These are phyloP conservation scores for Galeruca laticollis DNA, from an alignment of 2,888 invertebrate genomes.

Conservation along the genomic window DNA sequence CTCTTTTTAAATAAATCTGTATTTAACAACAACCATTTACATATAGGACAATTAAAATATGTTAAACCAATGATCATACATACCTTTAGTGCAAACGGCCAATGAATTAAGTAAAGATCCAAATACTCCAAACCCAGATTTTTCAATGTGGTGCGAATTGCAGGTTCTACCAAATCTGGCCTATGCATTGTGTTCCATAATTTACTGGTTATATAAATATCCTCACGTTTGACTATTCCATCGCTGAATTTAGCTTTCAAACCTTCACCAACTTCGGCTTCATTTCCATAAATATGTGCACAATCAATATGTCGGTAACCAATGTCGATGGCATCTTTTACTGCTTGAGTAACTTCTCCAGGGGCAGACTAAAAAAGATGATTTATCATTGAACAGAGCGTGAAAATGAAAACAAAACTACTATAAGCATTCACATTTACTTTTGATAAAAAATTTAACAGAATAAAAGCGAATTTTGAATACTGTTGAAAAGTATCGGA, in stretches of 20 bases:
- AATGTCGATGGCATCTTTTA: constrained; percentile 79
- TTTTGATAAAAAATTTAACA: no score
- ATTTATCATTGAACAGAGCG: no score
- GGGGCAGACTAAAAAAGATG: constrained; percentile 71
- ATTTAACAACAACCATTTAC: neutral
- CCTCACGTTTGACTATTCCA: constrained; percentile 73
- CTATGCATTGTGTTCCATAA: constrained; percentile 92
- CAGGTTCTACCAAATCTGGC: constrained; percentile 69
- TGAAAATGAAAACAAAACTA: no score
- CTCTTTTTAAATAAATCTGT: no score
- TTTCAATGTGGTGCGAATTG: constrained; percentile 64
- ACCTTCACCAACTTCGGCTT: constrained; percentile 75
- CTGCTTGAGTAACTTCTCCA: constrained; percentile 75
- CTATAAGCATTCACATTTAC: no score
- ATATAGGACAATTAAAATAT: constrained; percentile 2
- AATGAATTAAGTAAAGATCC: constrained; percentile 71
- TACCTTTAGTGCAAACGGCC: constrained; percentile 64
- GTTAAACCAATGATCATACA: neutral
- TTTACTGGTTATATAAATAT: constrained; percentile 80
- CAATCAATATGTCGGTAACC: constrained; percentile 86
- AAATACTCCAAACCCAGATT: constrained; percentile 70
- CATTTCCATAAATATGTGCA: constrained; percentile 77
- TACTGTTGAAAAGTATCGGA: no score
- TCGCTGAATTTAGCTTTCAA: constrained; percentile 49
- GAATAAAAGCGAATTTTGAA: no score